Evolutionary conservation across 1,140 invertebrate genomes (phyloP).

Genomic region (Leptinotarsa lineolata): DNA sequence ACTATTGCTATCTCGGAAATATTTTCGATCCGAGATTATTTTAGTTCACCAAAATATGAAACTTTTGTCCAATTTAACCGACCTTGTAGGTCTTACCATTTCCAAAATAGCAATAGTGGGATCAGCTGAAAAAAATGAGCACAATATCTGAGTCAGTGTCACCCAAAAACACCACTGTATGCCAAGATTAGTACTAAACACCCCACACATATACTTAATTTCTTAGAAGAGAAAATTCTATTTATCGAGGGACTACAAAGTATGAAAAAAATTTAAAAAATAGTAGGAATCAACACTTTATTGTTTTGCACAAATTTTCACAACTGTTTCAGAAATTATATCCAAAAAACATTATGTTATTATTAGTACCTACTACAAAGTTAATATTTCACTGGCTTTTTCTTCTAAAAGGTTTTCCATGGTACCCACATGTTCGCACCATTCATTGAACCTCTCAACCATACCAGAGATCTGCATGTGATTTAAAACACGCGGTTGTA

Average conservation of each 20-base stretch:
- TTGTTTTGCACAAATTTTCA: neutral
- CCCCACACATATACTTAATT: no score
- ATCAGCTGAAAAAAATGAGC: no score
- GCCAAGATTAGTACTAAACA: no score
- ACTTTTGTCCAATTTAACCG: no score
- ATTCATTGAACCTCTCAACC: constrained; percentile 76
- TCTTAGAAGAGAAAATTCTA: neutral
- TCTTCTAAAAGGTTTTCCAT: constrained; percentile 83
- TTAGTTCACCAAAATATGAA: no score
- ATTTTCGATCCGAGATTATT: no score
- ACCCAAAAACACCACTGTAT: no score
- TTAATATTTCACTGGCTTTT: constrained; percentile 83
- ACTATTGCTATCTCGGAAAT: no score
- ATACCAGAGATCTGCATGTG: constrained; percentile 74
- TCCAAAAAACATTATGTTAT: constrained; percentile 9
- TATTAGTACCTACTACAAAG: constrained; percentile 59
- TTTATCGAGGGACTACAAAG: neutral
- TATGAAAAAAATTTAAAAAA: neutral
- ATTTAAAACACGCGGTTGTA: constrained; percentile 90
- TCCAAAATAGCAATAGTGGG: no score
- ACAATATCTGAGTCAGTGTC: no score
- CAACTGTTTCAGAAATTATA: constrained; percentile 11
- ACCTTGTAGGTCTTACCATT: no score
- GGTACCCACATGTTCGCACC: constrained; percentile 80
- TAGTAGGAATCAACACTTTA: constrained; percentile 3